Conservation (phyloP, 2,113 vertebrate species). For the Macrotus californicus region DNA sequence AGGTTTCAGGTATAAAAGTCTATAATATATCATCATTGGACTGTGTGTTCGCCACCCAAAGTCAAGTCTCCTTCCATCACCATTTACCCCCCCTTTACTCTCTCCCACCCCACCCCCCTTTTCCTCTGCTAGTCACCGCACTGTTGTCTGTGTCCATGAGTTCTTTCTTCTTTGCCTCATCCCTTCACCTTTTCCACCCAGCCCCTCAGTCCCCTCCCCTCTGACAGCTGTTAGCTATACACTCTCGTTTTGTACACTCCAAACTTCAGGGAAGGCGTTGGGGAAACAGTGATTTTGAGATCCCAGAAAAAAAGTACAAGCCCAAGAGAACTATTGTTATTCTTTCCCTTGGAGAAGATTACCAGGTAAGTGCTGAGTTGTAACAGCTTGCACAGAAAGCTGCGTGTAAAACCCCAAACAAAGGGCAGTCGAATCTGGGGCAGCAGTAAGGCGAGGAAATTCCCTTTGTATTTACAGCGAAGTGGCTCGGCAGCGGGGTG, state of each 20-base stretch:
- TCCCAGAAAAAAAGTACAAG: slow-evolving; percentile 50
- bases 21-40: neutral
- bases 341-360: slow-evolving; percentile 54
- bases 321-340: slow-evolving; percentile 44
- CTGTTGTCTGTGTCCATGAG: neutral
- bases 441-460: slow-evolving; percentile 24
- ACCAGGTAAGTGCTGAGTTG: slow-evolving; percentile 54
- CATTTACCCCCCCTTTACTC: neutral
- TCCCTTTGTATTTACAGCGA: slow-evolving; percentile 49
- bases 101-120: neutral
- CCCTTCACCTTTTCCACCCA: neutral
- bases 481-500: slow-evolving; percentile 29
- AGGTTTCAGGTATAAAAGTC: neutral
- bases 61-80: neutral
- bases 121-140: neutral
- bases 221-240: neutral
- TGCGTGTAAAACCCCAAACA: slow-evolving; percentile 44
- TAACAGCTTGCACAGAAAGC: slow-evolving; percentile 56
- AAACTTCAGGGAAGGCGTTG: slow-evolving; percentile 42
- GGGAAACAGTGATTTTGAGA: slow-evolving; percentile 50
- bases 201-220: neutral
- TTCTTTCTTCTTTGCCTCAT: neutral
- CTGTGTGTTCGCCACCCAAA: neutral
- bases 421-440: slow-evolving; percentile 7
- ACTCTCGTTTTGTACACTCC: neutral